Percentiles rank a stretch among this genome's conserved stretches.
phyloP scores from a whole-genome alignment of 2,113 vertebrate genomes.

The Solea solea region DNA sequence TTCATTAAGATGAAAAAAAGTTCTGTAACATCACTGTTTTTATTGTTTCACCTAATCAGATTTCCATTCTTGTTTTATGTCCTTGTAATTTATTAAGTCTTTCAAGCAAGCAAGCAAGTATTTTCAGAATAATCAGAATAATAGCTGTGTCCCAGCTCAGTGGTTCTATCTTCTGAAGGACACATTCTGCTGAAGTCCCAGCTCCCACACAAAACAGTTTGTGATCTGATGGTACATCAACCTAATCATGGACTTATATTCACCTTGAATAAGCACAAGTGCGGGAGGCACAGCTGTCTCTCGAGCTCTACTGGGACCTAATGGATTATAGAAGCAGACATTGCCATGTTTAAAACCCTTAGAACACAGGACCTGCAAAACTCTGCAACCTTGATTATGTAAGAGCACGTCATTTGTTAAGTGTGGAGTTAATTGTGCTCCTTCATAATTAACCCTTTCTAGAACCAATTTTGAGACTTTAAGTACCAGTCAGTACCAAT shows the following conservation, averaged over 20 bases:
- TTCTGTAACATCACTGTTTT: background rate
- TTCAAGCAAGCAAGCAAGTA: background rate
- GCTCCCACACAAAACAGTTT: background rate
- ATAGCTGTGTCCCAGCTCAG: background rate
- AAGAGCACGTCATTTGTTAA: background rate
- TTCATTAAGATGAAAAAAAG: background rate
- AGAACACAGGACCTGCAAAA: conserved; percentile 5
- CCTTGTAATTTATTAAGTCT: background rate
- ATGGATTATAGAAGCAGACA: background rate
- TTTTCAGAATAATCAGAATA: background rate
- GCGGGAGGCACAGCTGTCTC: conserved; percentile 17
- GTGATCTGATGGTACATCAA: background rate
- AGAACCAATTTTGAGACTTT: too few species aligned
- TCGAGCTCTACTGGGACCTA: background rate
- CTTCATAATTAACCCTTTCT: too few species aligned
- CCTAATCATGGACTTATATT: conserved; percentile 4
- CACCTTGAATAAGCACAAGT: conserved; percentile 21
- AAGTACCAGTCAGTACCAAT: too few species aligned
- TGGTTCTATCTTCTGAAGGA: background rate
- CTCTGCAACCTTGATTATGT: conserved; percentile 22
- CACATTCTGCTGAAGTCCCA: background rate
- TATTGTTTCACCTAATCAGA: background rate
- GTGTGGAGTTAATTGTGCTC: too few species aligned
- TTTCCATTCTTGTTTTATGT: background rate
- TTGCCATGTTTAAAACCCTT: background rate